These are phyloP conservation scores for Cossypha niveicapilla DNA, from an alignment of 2,797 vertebrate genomes.

Conservation along the genomic window DNA sequence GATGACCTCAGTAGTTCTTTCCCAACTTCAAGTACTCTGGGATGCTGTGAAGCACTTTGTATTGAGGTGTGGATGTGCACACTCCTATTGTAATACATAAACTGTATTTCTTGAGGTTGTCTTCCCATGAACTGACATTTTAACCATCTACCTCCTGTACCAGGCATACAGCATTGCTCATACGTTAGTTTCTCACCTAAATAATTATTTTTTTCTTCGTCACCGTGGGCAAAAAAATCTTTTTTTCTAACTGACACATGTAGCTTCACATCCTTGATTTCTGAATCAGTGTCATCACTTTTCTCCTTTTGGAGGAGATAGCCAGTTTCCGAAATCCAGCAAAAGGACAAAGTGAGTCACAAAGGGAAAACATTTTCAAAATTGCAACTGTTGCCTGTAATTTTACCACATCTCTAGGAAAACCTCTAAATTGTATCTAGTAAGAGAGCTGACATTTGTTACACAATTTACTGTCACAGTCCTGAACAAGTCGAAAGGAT, in stretches of 20 bases:
- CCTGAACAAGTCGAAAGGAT: background rate
- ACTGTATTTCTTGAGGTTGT: background rate
- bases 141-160: background rate
- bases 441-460: background rate
- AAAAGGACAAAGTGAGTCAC: background rate
- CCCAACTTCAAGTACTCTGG: background rate
- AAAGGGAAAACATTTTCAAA: background rate
- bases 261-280: background rate
- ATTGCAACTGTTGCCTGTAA: background rate
- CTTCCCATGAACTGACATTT: background rate
- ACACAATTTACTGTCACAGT: background rate
- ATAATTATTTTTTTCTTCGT: background rate
- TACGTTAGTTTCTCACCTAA: background rate
- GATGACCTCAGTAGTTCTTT: background rate
- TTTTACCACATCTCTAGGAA: background rate
- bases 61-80: background rate
- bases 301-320: background rate
- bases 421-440: background rate
- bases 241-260: background rate
- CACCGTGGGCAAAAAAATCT: background rate
- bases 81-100: background rate
- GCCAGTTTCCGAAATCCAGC: background rate
- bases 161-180: background rate
- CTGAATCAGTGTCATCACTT: background rate
- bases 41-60: background rate